Percentiles rank a stretch among this genome's conserved stretches.
These are phyloP conservation scores for Sceloporus undulatus DNA, from an alignment of 2,113 vertebrate species.

Conservation along the genomic window DNA sequence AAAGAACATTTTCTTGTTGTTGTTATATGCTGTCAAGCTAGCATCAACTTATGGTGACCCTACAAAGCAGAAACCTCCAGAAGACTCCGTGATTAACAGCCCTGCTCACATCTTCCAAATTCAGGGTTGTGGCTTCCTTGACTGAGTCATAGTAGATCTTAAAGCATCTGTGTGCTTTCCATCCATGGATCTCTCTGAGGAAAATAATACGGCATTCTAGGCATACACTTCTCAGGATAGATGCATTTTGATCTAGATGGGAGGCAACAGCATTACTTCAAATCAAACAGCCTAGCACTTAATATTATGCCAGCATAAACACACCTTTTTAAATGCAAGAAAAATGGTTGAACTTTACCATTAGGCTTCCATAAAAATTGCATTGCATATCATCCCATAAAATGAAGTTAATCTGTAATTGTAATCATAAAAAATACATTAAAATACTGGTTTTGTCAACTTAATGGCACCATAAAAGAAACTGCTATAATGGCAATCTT, in stretches of 20 bases:
- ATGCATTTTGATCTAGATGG: neutral
- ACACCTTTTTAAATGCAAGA: constrained; percentile 49
- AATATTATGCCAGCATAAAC: constrained; percentile 2
- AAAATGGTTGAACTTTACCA: constrained; percentile 58
- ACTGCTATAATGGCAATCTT: constrained; percentile 22
- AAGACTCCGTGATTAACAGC: no score
- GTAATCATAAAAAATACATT: constrained; percentile 63
- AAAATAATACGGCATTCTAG: constrained; percentile 19
- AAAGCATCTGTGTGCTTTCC: neutral
- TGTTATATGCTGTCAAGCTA: neutral
- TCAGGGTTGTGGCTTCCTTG: no score
- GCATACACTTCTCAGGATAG: constrained; percentile 39
- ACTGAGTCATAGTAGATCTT: no score
- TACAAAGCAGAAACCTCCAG: no score
- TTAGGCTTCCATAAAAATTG: constrained; percentile 57
- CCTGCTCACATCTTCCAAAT: no score
- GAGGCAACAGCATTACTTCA: constrained; percentile 17
- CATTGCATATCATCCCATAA: constrained; percentile 45
- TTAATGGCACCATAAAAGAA: constrained; percentile 51
- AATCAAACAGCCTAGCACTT: constrained; percentile 3
- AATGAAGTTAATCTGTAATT: constrained; percentile 66
- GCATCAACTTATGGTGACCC: no score
- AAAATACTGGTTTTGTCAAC: constrained; percentile 51
- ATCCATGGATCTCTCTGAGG: constrained; percentile 9
- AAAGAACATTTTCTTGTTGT: neutral